Evolutionary conservation across 2,888 invertebrate genomes (phyloP).

Genomic region (Nematopogon swammerdamellus): DNA sequence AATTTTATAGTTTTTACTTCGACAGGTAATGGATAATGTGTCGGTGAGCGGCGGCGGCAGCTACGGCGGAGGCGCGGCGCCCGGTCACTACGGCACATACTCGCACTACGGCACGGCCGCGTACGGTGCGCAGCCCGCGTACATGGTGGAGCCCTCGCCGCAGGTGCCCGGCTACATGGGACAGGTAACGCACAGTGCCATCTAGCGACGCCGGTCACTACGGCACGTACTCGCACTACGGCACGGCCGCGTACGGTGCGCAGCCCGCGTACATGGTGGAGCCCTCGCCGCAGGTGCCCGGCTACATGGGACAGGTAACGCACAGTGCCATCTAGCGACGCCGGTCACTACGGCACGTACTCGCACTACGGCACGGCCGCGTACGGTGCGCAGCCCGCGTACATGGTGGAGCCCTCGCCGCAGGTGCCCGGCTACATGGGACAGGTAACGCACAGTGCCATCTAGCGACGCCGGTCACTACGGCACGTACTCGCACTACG

Average conservation of each 20-base stretch:
- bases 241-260: conserved; percentile 39
- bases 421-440: too few species aligned
- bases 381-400: too few species aligned
- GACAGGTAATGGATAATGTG: conserved; percentile 50
- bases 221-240: conserved; percentile 48
- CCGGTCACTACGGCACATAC: conserved; percentile 45
- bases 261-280: conserved; percentile 49
- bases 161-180: conserved; percentile 48
- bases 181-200: too few species aligned
- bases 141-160: conserved; percentile 42
- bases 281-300: conserved; percentile 37
- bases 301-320: conserved; percentile 47
- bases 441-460: too few species aligned
- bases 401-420: too few species aligned
- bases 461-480: too few species aligned
- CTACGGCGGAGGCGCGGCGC: conserved; percentile 30
- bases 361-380: too few species aligned
- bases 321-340: too few species aligned
- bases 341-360: too few species aligned
- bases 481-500: too few species aligned
- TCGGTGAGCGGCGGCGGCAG: conserved; percentile 41
- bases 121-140: conserved; percentile 44
- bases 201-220: conserved; percentile 46
- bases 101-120: conserved; percentile 46
- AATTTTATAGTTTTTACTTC: too few species aligned